These are phyloP conservation scores for Megastigmus dorsalis DNA, from an alignment of 2,888 invertebrate genomes.

Conservation along the genomic window DNA sequence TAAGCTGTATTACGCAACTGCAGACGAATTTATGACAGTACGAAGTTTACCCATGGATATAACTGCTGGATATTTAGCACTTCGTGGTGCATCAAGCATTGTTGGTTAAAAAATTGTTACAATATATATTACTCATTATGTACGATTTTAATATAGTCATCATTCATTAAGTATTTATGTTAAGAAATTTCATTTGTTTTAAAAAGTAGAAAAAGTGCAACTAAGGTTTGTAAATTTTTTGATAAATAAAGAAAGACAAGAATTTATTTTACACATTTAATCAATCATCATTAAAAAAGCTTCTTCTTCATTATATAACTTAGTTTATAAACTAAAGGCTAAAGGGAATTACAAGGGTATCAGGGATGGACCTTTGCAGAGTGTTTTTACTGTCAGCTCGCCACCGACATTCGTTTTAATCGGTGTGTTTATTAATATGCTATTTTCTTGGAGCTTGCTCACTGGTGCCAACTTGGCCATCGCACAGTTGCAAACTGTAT, in stretches of 20 bases:
- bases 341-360: slow-evolving; percentile 58
- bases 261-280: slow-evolving; percentile 67
- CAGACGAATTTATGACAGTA: slow-evolving; percentile 91
- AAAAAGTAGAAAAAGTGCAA: slow-evolving; percentile 43
- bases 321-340: slow-evolving; percentile 68
- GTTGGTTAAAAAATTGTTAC: slow-evolving; percentile 77
- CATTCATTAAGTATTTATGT: slow-evolving; percentile 9
- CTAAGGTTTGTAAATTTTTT: not conserved
- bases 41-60: slow-evolving; percentile 93
- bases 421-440: slow-evolving; percentile 38
- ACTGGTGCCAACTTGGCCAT: slow-evolving; percentile 26
- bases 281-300: slow-evolving; percentile 68
- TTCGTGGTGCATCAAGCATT: slow-evolving; percentile 88
- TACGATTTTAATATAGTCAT: slow-evolving; percentile 25
- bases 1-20: slow-evolving; percentile 88
- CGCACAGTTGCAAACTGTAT: slow-evolving; percentile 58
- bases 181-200: not conserved
- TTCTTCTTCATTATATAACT: slow-evolving; percentile 68
- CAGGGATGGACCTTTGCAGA: slow-evolving; percentile 36
- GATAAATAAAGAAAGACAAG: slow-evolving; percentile 40
- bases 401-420: slow-evolving; percentile 24
- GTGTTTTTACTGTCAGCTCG: slow-evolving; percentile 41
- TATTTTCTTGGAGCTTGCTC: slow-evolving; percentile 37
- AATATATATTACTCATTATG: slow-evolving; percentile 28
- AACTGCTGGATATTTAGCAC: slow-evolving; percentile 90